Conservation (phyloP, 2,797 vertebrate species). For the Gymnopithys bicolor region DNA sequence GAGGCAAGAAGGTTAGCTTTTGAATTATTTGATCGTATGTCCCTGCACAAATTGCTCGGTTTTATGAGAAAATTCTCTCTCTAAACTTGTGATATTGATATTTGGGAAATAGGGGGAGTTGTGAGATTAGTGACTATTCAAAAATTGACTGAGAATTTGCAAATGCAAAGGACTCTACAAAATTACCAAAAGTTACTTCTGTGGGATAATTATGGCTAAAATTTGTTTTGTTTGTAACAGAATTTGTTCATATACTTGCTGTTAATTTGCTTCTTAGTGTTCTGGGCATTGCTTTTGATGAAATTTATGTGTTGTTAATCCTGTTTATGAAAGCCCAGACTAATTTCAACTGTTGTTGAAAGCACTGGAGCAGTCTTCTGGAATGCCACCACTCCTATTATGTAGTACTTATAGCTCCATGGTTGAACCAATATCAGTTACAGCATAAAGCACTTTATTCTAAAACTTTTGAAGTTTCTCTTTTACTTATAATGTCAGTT, state of each 20-base stretch:
- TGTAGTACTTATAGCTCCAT: not conserved
- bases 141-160: not conserved
- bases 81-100: not conserved
- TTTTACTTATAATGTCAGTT: not conserved
- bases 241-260: not conserved
- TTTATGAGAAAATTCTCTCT: not conserved
- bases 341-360: not conserved
- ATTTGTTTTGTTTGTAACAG: not conserved
- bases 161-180: not conserved
- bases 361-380: not conserved
- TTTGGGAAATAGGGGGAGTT: not conserved
- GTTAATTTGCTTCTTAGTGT: not conserved
- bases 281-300: not conserved
- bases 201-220: not conserved
- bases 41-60: not conserved
- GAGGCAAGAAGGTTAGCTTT: not conserved
- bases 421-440: not conserved
- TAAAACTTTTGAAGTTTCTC: not conserved
- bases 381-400: not conserved
- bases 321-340: not conserved
- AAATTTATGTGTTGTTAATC: not conserved
- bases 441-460: not conserved
- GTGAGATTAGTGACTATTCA: not conserved
- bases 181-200: not conserved
- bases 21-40: slow-evolving; percentile 6